Evolutionary conservation across 1,140 invertebrate genomes (phyloP).

Genomic region (Drosophila kanapiae): DNA sequence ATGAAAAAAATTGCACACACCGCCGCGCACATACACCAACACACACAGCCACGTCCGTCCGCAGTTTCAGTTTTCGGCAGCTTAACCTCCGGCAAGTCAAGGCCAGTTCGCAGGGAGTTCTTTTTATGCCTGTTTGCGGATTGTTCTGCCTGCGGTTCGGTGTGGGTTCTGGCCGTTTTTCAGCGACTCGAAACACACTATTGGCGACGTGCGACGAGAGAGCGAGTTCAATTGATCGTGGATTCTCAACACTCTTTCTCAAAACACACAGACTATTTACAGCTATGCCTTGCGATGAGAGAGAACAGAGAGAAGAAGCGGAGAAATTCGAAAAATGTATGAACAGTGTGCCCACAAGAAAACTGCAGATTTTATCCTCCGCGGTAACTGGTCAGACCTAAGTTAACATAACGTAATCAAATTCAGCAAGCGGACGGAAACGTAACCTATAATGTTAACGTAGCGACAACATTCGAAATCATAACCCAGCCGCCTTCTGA

Average conservation of each 20-base stretch:
- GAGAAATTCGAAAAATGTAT: neutral
- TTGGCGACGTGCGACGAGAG: constrained; percentile 7
- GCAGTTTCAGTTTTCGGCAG: constrained; percentile 29
- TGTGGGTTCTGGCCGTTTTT: constrained; percentile 10
- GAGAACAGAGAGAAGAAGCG: neutral
- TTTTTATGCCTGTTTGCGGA: constrained; percentile 3
- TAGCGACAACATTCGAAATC: too few relatives aligned
- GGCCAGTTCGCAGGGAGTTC: constrained; percentile 31
- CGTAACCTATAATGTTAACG: too few relatives aligned
- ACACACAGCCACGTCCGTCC: constrained; percentile 35
- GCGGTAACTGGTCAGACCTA: too few relatives aligned
- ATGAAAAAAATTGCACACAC: constrained; percentile 70
- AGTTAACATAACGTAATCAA: too few relatives aligned
- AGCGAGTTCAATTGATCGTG: constrained; percentile 24
- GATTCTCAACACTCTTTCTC: neutral
- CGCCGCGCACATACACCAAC: constrained; percentile 39
- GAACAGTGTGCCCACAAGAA: too few relatives aligned
- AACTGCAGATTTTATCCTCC: too few relatives aligned
- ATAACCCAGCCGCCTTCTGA: too few relatives aligned
- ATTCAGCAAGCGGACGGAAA: too few relatives aligned
- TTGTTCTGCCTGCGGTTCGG: neutral
- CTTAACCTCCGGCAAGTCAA: constrained; percentile 51
- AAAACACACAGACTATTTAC: neutral
- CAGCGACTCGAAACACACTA: constrained; percentile 19
- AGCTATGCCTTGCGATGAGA: constrained; percentile 8